These are phyloP conservation scores for Euwallacea fornicatus DNA, from an alignment of 1,140 invertebrate species.

Conservation along the genomic window DNA sequence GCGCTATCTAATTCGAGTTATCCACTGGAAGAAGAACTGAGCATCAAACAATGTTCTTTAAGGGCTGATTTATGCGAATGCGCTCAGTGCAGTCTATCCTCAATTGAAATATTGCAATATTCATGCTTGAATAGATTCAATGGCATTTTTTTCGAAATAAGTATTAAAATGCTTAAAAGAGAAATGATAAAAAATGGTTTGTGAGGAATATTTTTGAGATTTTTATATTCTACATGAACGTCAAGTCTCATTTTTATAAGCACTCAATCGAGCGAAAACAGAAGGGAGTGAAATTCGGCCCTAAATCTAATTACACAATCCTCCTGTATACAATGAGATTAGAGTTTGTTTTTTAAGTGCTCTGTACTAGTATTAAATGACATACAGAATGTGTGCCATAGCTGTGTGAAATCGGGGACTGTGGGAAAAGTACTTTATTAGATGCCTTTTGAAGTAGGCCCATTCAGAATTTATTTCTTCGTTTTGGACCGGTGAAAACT, in stretches of 20 bases:
- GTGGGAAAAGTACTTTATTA: slow-evolving; percentile 20
- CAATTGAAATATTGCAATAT: too few relatives aligned
- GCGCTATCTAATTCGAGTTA: slow-evolving; percentile 34
- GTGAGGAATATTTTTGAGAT: too few relatives aligned
- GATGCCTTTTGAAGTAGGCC: too few relatives aligned
- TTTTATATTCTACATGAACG: too few relatives aligned
- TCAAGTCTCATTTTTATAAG: not conserved
- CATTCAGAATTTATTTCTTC: too few relatives aligned
- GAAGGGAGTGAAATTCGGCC: slow-evolving; percentile 24
- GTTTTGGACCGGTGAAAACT: too few relatives aligned
- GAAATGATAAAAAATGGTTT: too few relatives aligned
- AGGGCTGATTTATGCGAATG: slow-evolving; percentile 10
- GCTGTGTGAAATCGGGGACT: slow-evolving; percentile 12
- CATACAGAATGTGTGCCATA: slow-evolving; percentile 17
- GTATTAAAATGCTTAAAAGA: too few relatives aligned
- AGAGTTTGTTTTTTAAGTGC: slow-evolving; percentile 38
- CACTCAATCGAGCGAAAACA: not conserved
- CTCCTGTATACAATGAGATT: slow-evolving; percentile 32
- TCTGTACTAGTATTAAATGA: slow-evolving; percentile 33
- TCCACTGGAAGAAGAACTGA: slow-evolving; percentile 28
- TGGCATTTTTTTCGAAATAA: too few relatives aligned
- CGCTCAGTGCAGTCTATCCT: not conserved
- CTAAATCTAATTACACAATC: slow-evolving; percentile 39
- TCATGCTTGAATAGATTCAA: too few relatives aligned
- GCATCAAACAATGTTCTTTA: slow-evolving; percentile 13